These are phyloP conservation scores for Drosophila kambysellisi DNA, from an alignment of 2,888 invertebrate species.

Conservation along the genomic window DNA sequence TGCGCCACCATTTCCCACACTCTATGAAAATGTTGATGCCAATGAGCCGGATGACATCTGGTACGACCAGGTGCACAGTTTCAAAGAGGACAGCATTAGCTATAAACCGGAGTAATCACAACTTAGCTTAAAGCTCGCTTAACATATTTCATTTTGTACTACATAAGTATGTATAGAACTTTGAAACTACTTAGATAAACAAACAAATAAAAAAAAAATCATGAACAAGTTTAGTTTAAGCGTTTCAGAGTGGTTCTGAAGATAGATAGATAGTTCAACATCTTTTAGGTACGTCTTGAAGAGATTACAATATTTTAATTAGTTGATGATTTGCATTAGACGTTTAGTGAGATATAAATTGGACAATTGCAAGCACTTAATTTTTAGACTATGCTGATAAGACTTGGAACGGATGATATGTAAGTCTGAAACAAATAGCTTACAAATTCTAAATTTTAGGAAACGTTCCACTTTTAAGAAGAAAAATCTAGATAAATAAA, in stretches of 20 bases:
- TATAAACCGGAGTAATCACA: slow-evolving; percentile 86
- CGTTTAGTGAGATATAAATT: neutral
- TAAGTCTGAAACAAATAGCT: no score
- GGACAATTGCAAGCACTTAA: no score
- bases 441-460: neutral
- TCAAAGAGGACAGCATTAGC: slow-evolving; percentile 89
- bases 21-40: slow-evolving; percentile 86
- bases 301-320: neutral
- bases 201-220: neutral
- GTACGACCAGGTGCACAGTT: slow-evolving; percentile 91
- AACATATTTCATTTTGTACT: slow-evolving; percentile 32
- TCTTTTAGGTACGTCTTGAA: neutral
- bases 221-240: neutral
- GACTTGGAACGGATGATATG: no score
- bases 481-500: neutral
- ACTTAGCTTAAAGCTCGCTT: slow-evolving; percentile 15
- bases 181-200: slow-evolving; percentile 1
- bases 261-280: neutral
- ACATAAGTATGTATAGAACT: slow-evolving; percentile 25
- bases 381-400: no score
- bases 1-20: slow-evolving; percentile 92
- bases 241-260: neutral
- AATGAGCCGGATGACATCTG: slow-evolving; percentile 88
- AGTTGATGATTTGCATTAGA: neutral
- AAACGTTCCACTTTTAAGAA: neutral